These are phyloP conservation scores for Sylvilagus bachmani DNA, from an alignment of 2,113 vertebrate species.

Conservation along the genomic window DNA sequence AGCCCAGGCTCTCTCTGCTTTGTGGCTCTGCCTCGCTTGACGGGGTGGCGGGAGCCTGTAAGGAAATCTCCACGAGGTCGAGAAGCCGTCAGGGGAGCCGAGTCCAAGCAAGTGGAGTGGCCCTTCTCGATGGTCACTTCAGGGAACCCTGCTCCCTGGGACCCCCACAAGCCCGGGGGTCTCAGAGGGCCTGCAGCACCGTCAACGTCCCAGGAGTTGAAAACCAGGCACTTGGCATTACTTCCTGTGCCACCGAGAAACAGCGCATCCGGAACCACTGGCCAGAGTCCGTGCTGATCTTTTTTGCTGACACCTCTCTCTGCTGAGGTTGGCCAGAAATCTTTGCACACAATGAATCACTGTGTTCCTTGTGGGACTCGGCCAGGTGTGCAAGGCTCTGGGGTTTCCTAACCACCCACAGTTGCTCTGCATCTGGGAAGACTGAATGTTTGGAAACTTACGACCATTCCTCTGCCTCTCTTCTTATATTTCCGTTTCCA, in stretches of 20 bases:
- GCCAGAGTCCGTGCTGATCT: background rate
- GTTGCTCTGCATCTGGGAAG: background rate
- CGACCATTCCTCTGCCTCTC: background rate
- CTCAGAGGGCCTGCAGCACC: background rate
- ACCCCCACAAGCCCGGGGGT: background rate
- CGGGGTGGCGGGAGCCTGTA: rapidly evolving
- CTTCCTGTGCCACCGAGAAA: rapidly evolving
- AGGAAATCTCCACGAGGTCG: rapidly evolving
- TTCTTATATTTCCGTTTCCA: conserved; percentile 14
- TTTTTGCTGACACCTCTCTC: background rate
- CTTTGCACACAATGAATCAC: background rate
- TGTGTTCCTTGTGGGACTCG: background rate
- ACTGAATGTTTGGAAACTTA: background rate
- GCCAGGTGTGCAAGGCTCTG: background rate
- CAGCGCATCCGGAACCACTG: rapidly evolving
- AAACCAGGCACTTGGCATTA: rapidly evolving
- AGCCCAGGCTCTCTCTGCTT: background rate
- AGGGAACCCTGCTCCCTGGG: background rate
- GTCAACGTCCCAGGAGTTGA: background rate
- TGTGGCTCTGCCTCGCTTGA: background rate
- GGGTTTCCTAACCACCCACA: background rate
- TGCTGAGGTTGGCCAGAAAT: background rate
- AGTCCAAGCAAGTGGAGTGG: background rate
- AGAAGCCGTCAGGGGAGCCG: no score
- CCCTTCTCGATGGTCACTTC: background rate